Conservation (phyloP, 1,140 invertebrate species). For the Capitella teleta region DNA sequence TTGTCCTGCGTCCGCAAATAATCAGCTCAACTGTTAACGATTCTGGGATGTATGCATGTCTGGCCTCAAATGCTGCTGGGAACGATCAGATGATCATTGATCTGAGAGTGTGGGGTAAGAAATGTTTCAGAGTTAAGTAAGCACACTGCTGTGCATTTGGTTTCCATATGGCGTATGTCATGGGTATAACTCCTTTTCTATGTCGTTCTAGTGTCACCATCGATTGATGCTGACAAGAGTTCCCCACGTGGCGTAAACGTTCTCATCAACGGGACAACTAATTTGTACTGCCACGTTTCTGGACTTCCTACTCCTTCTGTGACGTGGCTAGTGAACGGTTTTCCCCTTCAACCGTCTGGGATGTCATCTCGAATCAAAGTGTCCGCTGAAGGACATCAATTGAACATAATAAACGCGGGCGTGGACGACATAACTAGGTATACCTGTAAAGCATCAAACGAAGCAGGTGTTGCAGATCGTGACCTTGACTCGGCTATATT, state of each 20-base stretch:
- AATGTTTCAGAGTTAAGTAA: not conserved
- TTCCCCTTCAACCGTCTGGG: not conserved
- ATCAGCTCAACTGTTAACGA: conserved; percentile 4
- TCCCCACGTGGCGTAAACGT: conserved; percentile 4
- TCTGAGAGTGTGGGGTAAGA: conserved; percentile 12
- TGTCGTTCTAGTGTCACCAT: conserved; percentile 5
- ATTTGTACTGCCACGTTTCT: conserved; percentile 4
- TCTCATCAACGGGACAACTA: conserved; percentile 7
- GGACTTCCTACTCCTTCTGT: conserved; percentile 9
- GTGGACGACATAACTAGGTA: conserved; percentile 25
- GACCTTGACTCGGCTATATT: conserved; percentile 33
- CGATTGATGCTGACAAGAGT: conserved; percentile 6
- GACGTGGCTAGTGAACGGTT: conserved; percentile 10
- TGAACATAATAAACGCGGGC: conserved; percentile 19
- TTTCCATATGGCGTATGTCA: too few relatives aligned
- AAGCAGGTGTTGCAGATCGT: conserved; percentile 27
- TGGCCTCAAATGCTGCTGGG: conserved; percentile 13
- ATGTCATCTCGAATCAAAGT: not conserved
- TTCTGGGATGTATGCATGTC: conserved; percentile 13
- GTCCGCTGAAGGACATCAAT: conserved; percentile 10
- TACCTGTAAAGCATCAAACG: conserved; percentile 32
- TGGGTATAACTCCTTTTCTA: not conserved
- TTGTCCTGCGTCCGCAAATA: conserved; percentile 12
- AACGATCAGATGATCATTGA: conserved; percentile 12
- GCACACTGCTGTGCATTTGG: not conserved